Evolutionary conservation across 2,797 vertebrate species (phyloP).

Genomic region (Uromys caudimaculatus): DNA sequence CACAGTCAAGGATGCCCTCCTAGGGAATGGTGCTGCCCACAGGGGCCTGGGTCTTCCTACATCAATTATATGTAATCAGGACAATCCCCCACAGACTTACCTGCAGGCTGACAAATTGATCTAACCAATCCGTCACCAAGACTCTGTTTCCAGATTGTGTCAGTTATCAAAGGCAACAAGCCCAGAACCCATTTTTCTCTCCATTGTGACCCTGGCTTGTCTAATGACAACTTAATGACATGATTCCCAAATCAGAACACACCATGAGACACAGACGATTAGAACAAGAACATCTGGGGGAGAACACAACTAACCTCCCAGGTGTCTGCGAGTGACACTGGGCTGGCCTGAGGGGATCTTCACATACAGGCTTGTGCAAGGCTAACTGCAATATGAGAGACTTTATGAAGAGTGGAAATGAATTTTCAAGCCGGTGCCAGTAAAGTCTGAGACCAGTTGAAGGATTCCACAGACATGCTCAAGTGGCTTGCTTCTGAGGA

Average conservation of each 20-base stretch:
- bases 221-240: not conserved
- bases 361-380: not conserved
- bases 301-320: not conserved
- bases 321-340: rapidly evolving
- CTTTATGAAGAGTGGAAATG: not conserved
- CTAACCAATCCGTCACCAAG: not conserved
- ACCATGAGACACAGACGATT: not conserved
- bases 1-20: not conserved
- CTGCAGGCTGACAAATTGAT: not conserved
- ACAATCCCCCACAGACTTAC: not conserved
- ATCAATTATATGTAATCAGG: not conserved
- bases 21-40: not conserved
- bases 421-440: not conserved
- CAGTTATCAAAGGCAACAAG: not conserved
- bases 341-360: too few species aligned
- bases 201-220: not conserved
- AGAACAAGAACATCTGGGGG: not conserved
- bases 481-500: not conserved
- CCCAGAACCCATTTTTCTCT: too few species aligned
- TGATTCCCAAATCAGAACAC: not conserved
- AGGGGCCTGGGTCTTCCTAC: too few species aligned
- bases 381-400: not conserved
- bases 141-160: not conserved
- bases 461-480: not conserved
- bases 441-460: not conserved